Conservation (phyloP, 2,797 vertebrate genomes). For the Octomys mimax region DNA sequence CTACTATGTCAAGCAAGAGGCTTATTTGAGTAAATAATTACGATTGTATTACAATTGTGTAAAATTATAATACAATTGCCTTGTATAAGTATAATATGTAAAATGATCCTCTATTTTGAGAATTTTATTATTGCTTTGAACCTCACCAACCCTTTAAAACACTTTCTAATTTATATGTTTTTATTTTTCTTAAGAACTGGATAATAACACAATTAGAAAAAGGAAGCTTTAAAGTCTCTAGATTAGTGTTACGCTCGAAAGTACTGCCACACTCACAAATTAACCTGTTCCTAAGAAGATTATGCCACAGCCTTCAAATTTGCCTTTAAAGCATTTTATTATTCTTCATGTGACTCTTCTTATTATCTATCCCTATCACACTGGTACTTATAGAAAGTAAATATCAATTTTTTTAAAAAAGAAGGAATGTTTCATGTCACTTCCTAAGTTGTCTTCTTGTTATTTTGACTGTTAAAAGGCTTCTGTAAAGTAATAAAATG, state of each 20-base stretch:
- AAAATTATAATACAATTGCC: not conserved
- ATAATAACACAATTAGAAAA: not conserved
- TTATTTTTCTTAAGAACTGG: not conserved
- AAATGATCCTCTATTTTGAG: slow-evolving; percentile 31
- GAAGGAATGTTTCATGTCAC: not conserved
- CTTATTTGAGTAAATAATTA: not conserved
- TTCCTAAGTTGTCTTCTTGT: not conserved
- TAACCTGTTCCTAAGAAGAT: not conserved
- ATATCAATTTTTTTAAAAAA: not conserved
- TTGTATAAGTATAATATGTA: not conserved
- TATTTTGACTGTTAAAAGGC: not conserved
- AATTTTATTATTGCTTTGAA: slow-evolving; percentile 43
- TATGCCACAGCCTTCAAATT: not conserved
- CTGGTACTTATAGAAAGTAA: not conserved
- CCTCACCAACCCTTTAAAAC: not conserved
- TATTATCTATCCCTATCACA: not conserved
- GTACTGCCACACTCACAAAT: not conserved
- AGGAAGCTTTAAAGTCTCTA: not conserved
- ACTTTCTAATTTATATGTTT: not conserved
- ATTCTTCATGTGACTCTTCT: not conserved
- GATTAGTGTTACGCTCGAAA: not conserved
- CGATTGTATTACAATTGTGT: not conserved
- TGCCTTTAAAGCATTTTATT: not conserved
- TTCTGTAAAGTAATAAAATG: not conserved
- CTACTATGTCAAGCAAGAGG: not conserved